These are phyloP conservation scores for Otis tarda DNA, from an alignment of 2,113 vertebrate genomes.

Conservation along the genomic window DNA sequence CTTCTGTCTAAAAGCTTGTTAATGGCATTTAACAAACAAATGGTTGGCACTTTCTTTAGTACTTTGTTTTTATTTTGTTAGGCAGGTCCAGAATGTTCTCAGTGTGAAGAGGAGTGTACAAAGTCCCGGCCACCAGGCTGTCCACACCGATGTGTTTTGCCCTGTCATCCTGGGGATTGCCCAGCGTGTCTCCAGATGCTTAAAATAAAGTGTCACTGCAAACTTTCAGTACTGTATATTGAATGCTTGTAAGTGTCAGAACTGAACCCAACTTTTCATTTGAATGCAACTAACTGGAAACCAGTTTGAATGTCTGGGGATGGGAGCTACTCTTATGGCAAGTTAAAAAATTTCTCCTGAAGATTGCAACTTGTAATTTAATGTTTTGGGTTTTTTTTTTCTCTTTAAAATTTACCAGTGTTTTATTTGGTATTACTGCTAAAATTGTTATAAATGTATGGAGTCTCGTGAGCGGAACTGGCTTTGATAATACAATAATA, in stretches of 20 bases:
- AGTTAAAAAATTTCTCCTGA: background rate
- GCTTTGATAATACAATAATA: background rate
- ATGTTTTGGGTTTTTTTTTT: background rate
- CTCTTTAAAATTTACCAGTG: background rate
- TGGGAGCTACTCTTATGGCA: background rate
- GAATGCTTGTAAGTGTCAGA: conserved; percentile 82
- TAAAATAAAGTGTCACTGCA: conserved; percentile 88
- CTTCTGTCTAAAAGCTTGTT: background rate
- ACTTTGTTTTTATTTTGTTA: conserved; percentile 51
- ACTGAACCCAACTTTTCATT: background rate
- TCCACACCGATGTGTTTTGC: conserved; percentile 80
- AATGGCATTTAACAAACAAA: background rate
- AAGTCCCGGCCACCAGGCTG: conserved; percentile 80
- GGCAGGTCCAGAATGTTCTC: conserved; percentile 81
- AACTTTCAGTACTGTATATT: conserved; percentile 80
- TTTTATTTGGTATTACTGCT: background rate
- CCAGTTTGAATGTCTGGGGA: background rate
- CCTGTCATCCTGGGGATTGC: conserved; percentile 83
- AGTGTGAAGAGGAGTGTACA: conserved; percentile 83
- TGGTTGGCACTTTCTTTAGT: background rate
- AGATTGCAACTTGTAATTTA: background rate
- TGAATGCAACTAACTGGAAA: background rate
- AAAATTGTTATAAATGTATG: background rate
- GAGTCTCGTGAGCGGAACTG: background rate
- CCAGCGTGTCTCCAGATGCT: conserved; percentile 84